Percentiles rank a stretch among this genome's conserved stretches.
phyloP scores from a whole-genome alignment of 2,888 invertebrate genomes.

The Parascotia fuliginaria region DNA sequence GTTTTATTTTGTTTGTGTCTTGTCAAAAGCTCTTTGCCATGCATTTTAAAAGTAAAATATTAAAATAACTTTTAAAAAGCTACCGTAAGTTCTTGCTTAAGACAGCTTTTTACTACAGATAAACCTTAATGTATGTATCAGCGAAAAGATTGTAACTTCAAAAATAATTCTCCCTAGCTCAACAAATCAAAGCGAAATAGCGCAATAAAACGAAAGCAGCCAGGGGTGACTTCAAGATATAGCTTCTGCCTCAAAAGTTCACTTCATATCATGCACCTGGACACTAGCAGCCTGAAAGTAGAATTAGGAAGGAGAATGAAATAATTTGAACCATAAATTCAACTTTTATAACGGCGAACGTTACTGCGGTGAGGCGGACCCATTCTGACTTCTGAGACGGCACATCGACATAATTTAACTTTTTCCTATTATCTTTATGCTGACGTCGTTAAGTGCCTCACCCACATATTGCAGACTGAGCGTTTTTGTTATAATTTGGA shows the following conservation, averaged over 20 bases:
- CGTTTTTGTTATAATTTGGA: conserved; percentile 65
- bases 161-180: conserved; percentile 46
- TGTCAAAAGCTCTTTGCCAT: no score
- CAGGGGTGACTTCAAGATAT: conserved; percentile 56
- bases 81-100: no score
- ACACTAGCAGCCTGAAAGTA: conserved; percentile 65
- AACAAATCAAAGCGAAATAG: conserved; percentile 68
- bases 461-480: conserved; percentile 71
- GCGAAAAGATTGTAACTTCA: conserved; percentile 29
- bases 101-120: background rate
- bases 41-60: no score
- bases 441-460: conserved; percentile 75
- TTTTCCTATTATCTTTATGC: conserved; percentile 85
- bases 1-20: no score
- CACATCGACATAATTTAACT: conserved; percentile 84
- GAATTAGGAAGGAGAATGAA: conserved; percentile 76
- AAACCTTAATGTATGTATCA: conserved; percentile 1
- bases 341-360: conserved; percentile 77
- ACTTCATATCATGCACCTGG: conserved; percentile 79
- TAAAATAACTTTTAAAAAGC: no score
- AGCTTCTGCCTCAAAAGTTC: conserved; percentile 64
- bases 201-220: conserved; percentile 66
- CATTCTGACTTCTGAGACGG: conserved; percentile 56
- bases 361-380: conserved; percentile 49
- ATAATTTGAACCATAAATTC: conserved; percentile 82